phyloP scores from a whole-genome alignment of 1,140 invertebrate species.

The Daktulosphaira vitifoliae region DNA sequence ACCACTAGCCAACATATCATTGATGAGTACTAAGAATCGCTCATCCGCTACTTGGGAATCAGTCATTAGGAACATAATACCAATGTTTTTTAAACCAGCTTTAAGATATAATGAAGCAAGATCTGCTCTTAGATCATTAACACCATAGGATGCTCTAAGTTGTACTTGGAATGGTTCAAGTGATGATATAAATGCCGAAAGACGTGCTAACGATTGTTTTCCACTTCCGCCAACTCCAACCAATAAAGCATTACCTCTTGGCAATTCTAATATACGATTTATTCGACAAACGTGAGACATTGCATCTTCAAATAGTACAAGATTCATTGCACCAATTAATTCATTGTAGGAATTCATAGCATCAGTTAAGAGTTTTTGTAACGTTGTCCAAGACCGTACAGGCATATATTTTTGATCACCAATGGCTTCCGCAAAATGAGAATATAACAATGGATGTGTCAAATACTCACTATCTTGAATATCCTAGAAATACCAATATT shows the following conservation, averaged over 20 bases:
- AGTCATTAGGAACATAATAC: constrained; percentile 84
- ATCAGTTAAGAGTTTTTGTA: constrained; percentile 69
- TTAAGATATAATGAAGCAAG: constrained; percentile 76
- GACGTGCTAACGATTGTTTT: constrained; percentile 79
- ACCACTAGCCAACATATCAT: constrained; percentile 87
- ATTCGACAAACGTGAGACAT: constrained; percentile 82
- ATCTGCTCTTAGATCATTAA: constrained; percentile 74
- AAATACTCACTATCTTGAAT: constrained; percentile 56
- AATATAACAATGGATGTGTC: constrained; percentile 69
- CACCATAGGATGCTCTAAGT: constrained; percentile 76
- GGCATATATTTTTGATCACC: constrained; percentile 86
- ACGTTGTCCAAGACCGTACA: constrained; percentile 59
- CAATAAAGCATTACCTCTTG: constrained; percentile 81
- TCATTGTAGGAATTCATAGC: constrained; percentile 67
- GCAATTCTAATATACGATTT: constrained; percentile 83
- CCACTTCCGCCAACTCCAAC: constrained; percentile 91
- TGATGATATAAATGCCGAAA: constrained; percentile 79
- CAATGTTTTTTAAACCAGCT: constrained; percentile 76
- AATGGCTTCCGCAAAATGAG: constrained; percentile 83
- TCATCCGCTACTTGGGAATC: constrained; percentile 89
- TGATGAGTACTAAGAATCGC: constrained; percentile 82
- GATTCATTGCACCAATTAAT: constrained; percentile 78
- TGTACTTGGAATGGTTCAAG: constrained; percentile 89
- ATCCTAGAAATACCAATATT: too few relatives aligned
- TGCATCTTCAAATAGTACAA: constrained; percentile 92